phyloP scores from a whole-genome alignment of 1,140 invertebrate species.

The Hycleus cichorii region DNA sequence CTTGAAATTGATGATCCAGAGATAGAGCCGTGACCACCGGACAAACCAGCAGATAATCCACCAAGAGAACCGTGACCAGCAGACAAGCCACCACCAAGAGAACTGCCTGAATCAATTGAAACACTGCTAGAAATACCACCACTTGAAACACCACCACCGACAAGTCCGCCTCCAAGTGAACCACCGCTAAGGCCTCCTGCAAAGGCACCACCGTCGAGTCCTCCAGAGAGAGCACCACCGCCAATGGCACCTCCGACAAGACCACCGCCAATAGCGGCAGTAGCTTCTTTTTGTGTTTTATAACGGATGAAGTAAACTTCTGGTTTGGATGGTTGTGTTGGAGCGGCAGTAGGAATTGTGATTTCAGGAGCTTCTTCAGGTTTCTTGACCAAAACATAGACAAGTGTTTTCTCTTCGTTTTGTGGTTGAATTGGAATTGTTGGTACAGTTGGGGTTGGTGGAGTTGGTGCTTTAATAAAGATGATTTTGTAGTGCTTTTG shows the following conservation, averaged over 20 bases:
- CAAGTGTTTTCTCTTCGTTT: conserved; percentile 77
- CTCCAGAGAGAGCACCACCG: conserved; percentile 2
- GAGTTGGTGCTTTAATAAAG: conserved; percentile 76
- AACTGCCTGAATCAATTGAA: not conserved
- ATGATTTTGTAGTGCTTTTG: conserved; percentile 85
- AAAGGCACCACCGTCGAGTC: not conserved
- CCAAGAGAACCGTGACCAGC: not conserved
- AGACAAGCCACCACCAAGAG: not conserved
- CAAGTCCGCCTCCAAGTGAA: not conserved
- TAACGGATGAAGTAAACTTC: conserved; percentile 82
- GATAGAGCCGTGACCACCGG: not conserved
- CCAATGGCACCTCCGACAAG: not conserved
- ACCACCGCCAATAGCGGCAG: conserved; percentile 1
- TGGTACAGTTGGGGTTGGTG: conserved; percentile 66
- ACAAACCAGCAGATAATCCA: not conserved
- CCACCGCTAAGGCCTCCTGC: not conserved
- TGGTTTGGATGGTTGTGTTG: conserved; percentile 74
- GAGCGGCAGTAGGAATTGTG: conserved; percentile 63
- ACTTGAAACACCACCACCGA: not conserved
- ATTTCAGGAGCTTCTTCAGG: conserved; percentile 71
- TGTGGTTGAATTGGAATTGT: conserved; percentile 65
- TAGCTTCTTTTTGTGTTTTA: conserved; percentile 55
- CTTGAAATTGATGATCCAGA: conserved; percentile 4
- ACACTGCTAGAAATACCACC: not conserved
- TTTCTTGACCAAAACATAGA: conserved; percentile 80